These are phyloP conservation scores for Anodontia alba DNA, from an alignment of 2,888 invertebrate genomes.

Conservation along the genomic window DNA sequence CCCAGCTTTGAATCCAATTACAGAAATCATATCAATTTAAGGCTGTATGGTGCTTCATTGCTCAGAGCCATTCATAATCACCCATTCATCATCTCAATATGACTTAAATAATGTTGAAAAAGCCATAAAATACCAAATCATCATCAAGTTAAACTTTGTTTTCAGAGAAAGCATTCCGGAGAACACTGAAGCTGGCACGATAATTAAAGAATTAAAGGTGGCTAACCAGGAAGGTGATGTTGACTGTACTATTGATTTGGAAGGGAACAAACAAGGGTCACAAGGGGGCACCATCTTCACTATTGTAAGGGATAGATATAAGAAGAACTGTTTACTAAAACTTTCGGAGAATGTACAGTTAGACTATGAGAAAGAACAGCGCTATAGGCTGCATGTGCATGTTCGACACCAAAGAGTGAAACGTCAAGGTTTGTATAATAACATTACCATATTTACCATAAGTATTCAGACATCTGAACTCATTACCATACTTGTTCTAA, in stretches of 20 bases:
- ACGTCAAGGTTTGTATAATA: constrained; percentile 41
- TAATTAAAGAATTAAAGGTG: constrained; percentile 89
- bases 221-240: constrained; percentile 67
- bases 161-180: background rate
- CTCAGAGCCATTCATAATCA: too few relatives aligned
- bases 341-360: constrained; percentile 87
- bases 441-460: too few relatives aligned
- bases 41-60: too few relatives aligned
- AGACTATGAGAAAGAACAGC: constrained; percentile 90
- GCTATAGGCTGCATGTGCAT: constrained; percentile 87
- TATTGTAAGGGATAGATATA: constrained; percentile 89
- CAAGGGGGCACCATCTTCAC: constrained; percentile 57
- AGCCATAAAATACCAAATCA: too few relatives aligned
- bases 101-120: too few relatives aligned
- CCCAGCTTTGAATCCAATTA: too few relatives aligned
- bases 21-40: too few relatives aligned
- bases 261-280: constrained; percentile 41
- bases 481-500: too few relatives aligned
- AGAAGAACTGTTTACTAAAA: constrained; percentile 93
- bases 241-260: constrained; percentile 50
- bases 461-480: too few relatives aligned
- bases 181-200: background rate
- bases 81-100: too few relatives aligned
- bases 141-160: too few relatives aligned
- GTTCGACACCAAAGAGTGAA: constrained; percentile 37